Base-by-base conservation (phyloP, 1,140 invertebrate genomes). In the Metopolophium dirhodum region DNA sequence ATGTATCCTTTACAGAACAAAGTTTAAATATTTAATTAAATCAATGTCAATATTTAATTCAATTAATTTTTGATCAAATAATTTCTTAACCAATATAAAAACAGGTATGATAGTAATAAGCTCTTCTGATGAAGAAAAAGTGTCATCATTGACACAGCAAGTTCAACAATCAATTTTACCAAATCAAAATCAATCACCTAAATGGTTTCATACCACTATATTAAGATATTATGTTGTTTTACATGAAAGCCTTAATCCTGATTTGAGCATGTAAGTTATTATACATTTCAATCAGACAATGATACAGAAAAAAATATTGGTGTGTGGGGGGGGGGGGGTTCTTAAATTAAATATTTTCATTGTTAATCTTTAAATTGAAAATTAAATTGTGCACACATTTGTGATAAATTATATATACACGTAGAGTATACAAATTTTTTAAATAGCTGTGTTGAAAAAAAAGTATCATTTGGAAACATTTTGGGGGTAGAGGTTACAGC, bases 181-280 rank as follows among this genome's bases (percentile, higher is more conserved):
- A 90, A 96, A 96, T 54, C 96, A 97, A 83, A 97, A 97, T 94
- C 97, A 98, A 92, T 95, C 97, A 94, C 97, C 97, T 93, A 99
- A 99, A 95, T 99, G 98, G 98, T 99, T 99, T 95, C 97, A 96
- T 94, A 97, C 97, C 93, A 96, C 96, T 94, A 97, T 98, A 54
- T 96, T 99, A 47, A 97, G 98, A 94, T 98, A 98, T 95, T 99
- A 98, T 96, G 97, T 99, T 93, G 96, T 99, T 82, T 94, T 99
- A 87, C 98, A 99, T 96, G 98, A 99, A 96, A 96, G 96, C n/a
- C 94, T 95, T n/a, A 96, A 96, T 94, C 96, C 96, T 94, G 96
- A 97, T 94, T 95, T 95, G 77, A 95, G 47, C 18, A 37, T 86
- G 91, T 93, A 54, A 93, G 82, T 82, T 91, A 47, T 47, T 90